Percentiles rank a stretch among this genome's conserved stretches.
These are phyloP conservation scores for Cottoperca gobio DNA, from an alignment of 2,797 vertebrate genomes.

Conservation along the genomic window DNA sequence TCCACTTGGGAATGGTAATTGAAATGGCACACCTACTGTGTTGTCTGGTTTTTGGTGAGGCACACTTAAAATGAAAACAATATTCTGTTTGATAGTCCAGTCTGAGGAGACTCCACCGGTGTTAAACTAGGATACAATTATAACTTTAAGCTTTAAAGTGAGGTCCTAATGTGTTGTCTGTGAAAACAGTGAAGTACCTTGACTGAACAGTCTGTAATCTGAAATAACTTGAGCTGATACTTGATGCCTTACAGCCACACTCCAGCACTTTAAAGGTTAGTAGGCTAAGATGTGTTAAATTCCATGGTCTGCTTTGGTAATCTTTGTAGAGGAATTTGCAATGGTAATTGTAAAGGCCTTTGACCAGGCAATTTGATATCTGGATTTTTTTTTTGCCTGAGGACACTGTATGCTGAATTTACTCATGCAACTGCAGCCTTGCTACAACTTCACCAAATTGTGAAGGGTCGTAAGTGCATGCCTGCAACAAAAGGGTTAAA, in stretches of 20 bases:
- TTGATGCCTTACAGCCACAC: constrained; percentile 55
- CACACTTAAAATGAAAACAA: constrained; percentile 42
- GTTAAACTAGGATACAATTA: constrained; percentile 36
- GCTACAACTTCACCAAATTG: constrained; percentile 21
- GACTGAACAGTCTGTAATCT: constrained; percentile 37
- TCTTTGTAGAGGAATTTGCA: constrained; percentile 50
- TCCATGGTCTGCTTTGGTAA: constrained; percentile 53
- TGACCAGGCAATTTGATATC: constrained; percentile 60
- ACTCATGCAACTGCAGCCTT: constrained; percentile 40
- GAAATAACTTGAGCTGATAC: constrained; percentile 51
- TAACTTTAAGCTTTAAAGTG: constrained; percentile 11
- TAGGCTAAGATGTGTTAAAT: constrained; percentile 65
- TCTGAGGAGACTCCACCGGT: constrained; percentile 16
- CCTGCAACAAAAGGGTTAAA: constrained; percentile 63
- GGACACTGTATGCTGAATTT: constrained; percentile 37
- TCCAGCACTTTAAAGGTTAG: constrained; percentile 60
- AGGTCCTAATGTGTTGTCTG: constrained; percentile 17
- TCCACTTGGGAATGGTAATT: constrained; percentile 69
- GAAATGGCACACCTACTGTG: constrained; percentile 53
- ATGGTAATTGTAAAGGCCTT: constrained; percentile 64
- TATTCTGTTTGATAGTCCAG: constrained; percentile 23
- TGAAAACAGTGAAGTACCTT: constrained; percentile 31
- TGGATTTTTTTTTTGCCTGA: constrained; percentile 52
- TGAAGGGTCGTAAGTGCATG: constrained; percentile 47
- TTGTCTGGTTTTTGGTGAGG: constrained; percentile 38